A percentile compares a stretch with the other conserved stretches of the same genome.
Evolutionary conservation across 2,797 vertebrate genomes (phyloP).

Genomic region (Alexandromys oeconomus): DNA sequence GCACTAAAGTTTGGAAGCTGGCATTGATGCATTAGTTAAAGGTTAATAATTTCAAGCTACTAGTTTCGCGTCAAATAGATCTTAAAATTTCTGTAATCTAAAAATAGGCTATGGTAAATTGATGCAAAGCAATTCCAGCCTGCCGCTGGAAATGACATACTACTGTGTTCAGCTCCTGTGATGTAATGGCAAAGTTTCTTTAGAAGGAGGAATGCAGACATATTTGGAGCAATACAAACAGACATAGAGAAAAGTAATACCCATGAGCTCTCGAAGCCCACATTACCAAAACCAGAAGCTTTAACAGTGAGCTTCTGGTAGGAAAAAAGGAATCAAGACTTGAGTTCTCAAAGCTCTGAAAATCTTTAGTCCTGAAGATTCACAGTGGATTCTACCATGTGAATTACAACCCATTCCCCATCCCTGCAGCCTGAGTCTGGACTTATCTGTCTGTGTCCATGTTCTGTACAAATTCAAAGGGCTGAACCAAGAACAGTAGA

Average conservation of each 20-base stretch:
- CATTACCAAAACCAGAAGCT: slow-evolving; percentile 19
- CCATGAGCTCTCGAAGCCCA: background rate
- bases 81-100: slow-evolving; percentile 20
- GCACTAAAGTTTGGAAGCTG: slow-evolving; percentile 20
- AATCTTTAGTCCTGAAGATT: background rate
- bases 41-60: slow-evolving; percentile 14
- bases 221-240: background rate
- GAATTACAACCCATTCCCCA: background rate
- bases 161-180: background rate
- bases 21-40: background rate
- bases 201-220: background rate
- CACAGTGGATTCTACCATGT: background rate
- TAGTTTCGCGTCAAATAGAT: background rate
- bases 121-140: background rate
- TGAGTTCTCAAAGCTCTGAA: background rate
- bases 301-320: background rate
- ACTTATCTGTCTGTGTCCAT: background rate
- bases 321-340: background rate
- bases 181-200: background rate
- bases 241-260: background rate
- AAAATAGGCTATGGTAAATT: background rate
- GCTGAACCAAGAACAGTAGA: background rate
- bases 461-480: background rate
- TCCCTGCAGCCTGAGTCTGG: background rate
- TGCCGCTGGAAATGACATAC: background rate